A percentile compares a stretch with the other conserved stretches of the same genome.
Evolutionary conservation across 2,113 vertebrate species (phyloP).

Genomic region (Tragelaphus imberbis): DNA sequence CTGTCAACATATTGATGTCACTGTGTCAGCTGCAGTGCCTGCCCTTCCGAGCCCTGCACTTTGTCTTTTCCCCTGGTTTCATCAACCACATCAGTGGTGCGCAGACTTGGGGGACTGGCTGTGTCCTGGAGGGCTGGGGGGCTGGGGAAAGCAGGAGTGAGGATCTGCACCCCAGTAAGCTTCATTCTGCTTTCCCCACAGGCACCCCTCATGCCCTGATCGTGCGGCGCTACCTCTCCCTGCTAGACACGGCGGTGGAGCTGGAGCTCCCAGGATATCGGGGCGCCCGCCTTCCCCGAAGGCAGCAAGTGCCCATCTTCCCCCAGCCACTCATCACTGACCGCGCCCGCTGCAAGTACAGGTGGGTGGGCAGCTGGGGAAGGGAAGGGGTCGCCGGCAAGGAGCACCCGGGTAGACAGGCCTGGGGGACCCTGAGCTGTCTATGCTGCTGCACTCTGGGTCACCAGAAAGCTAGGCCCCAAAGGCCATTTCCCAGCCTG

Average conservation of each 20-base stretch:
- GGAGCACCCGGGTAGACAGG: background rate
- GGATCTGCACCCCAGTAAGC: background rate
- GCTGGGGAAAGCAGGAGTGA: rapidly evolving
- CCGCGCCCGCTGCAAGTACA: conserved; percentile 93
- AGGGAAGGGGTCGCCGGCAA: background rate
- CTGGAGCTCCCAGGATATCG: conserved; percentile 88
- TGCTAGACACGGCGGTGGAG: conserved; percentile 89
- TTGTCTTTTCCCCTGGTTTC: conserved; percentile 90
- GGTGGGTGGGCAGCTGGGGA: conserved; percentile 69
- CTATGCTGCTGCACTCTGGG: rapidly evolving
- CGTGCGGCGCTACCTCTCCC: conserved; percentile 89
- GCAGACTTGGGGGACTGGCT: background rate
- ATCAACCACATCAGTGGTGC: conserved; percentile 90
- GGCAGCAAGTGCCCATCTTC: conserved; percentile 93
- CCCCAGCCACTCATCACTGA: conserved; percentile 90
- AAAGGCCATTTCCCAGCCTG: background rate
- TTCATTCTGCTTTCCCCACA: conserved; percentile 57
- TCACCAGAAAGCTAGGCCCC: background rate
- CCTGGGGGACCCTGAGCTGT: background rate
- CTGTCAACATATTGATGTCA: conserved; percentile 95
- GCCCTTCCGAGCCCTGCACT: conserved; percentile 84
- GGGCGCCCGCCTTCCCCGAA: conserved; percentile 87
- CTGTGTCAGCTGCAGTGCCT: conserved; percentile 92
- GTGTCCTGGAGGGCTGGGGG: rapidly evolving
- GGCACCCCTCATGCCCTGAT: conserved; percentile 91